A percentile compares a stretch with the other conserved stretches of the same genome.
phyloP scores from a whole-genome alignment of 1,140 invertebrate species.

The Babylonia areolata region DNA sequence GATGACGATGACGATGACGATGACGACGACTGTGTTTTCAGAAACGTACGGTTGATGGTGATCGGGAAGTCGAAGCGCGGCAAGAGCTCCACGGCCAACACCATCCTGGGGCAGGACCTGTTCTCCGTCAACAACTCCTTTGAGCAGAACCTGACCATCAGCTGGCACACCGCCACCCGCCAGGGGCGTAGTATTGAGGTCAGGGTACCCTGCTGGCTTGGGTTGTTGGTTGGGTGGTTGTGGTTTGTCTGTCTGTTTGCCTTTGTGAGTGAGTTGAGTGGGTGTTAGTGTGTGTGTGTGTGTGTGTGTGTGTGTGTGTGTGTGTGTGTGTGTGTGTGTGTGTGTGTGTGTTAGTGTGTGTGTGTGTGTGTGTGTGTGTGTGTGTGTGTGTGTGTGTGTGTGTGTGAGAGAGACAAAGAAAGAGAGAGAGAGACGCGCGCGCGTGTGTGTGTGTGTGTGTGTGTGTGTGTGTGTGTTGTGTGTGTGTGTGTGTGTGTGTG shows the following conservation, averaged over 20 bases:
- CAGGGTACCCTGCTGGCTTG: background rate
- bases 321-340: too few relatives aligned
- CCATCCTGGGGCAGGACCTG: background rate
- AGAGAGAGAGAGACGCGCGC: background rate
- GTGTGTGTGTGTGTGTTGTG: slow-evolving; percentile 4
- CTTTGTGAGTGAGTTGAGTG: too few relatives aligned
- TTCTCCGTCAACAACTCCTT: background rate
- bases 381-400: too few relatives aligned
- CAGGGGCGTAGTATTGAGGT: background rate
- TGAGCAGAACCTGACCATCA: background rate
- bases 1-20: background rate
- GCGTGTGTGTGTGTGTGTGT: background rate
- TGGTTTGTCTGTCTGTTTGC: too few relatives aligned
- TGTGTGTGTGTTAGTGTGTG: too few relatives aligned
- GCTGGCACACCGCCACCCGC: background rate
- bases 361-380: too few relatives aligned
- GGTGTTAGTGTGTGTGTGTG: too few relatives aligned
- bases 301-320: too few relatives aligned
- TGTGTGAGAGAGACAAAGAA: too few relatives aligned
- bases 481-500: slow-evolving; percentile 9
- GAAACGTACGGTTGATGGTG: background rate
- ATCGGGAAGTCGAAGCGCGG: slow-evolving; percentile 1
- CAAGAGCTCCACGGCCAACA: slow-evolving; percentile 12
- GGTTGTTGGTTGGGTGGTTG: too few relatives aligned
- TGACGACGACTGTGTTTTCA: background rate